Conservation (phyloP, 2,888 invertebrate genomes). For the Drosophila monieri region DNA sequence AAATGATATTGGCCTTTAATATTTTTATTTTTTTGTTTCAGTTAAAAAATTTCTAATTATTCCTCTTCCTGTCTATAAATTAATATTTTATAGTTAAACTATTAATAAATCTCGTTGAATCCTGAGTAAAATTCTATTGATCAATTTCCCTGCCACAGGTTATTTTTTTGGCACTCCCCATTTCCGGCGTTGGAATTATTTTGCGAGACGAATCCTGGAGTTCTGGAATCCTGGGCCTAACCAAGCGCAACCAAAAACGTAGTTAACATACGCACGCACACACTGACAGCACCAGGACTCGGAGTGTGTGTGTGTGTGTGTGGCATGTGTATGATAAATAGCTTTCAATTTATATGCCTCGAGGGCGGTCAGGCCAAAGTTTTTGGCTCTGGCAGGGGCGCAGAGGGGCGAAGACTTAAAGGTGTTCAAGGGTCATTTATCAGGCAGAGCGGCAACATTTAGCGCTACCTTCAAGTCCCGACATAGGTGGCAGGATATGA, state of each 20-base stretch:
- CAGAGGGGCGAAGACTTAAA: slow-evolving; percentile 56
- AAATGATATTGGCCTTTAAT: background rate
- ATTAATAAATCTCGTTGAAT: background rate
- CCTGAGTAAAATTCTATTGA: background rate
- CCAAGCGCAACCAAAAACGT: slow-evolving; percentile 72
- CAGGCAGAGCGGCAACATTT: slow-evolving; percentile 79
- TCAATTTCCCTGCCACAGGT: slow-evolving; percentile 7
- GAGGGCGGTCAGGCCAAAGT: slow-evolving; percentile 62
- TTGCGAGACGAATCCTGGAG: slow-evolving; percentile 6
- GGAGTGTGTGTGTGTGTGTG: slow-evolving; percentile 48
- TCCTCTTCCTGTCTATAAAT: background rate
- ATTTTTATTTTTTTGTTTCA: background rate
- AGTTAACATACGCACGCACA: slow-evolving; percentile 60
- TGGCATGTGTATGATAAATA: slow-evolving; percentile 77
- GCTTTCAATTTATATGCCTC: slow-evolving; percentile 82
- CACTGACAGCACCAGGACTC: slow-evolving; percentile 11
- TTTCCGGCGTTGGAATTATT: slow-evolving; percentile 9
- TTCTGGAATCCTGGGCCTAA: slow-evolving; percentile 38
- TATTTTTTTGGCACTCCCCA: background rate
- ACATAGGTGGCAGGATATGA: slow-evolving; percentile 49
- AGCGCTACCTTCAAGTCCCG: slow-evolving; percentile 53
- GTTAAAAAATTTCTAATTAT: background rate
- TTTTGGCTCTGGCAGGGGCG: slow-evolving; percentile 28
- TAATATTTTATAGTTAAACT: background rate
- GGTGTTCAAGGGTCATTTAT: slow-evolving; percentile 82